Conservation (phyloP, 2,797 vertebrate species). For the Lithobates pipiens region DNA sequence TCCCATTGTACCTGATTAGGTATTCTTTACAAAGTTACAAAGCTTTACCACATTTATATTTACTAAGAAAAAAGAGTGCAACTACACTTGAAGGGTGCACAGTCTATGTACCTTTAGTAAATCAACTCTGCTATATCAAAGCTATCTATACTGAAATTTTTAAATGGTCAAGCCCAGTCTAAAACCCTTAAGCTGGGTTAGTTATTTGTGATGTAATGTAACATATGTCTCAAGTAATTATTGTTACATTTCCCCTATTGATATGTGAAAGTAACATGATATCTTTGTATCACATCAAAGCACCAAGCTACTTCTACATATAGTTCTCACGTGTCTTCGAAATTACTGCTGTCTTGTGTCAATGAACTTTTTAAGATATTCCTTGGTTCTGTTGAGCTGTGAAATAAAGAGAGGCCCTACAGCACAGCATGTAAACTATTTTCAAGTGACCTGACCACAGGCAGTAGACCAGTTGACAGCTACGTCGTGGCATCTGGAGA, state of each 20-base stretch:
- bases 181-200: not conserved
- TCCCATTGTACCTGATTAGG: no score
- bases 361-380: slow-evolving; percentile 3
- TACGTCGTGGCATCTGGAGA: no score
- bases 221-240: slow-evolving; percentile 15
- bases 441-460: no score
- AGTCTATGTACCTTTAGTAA: no score
- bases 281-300: slow-evolving; percentile 9
- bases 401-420: not conserved
- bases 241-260: not conserved
- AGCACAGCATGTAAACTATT: not conserved
- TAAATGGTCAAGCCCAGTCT: not conserved
- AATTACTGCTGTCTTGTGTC: slow-evolving; percentile 11
- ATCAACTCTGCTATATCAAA: no score
- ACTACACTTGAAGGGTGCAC: no score
- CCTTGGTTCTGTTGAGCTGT: not conserved
- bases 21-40: no score
- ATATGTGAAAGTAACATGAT: slow-evolving; percentile 1
- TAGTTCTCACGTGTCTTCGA: slow-evolving; percentile 11
- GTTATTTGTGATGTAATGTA: slow-evolving; percentile 26
- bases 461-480: no score
- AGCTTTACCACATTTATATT: no score
- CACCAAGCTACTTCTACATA: not conserved
- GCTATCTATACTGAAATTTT: not conserved
- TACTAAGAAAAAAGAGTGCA: no score